Conservation (phyloP, 2,113 vertebrate species). For the Formicarius rufipectus region DNA sequence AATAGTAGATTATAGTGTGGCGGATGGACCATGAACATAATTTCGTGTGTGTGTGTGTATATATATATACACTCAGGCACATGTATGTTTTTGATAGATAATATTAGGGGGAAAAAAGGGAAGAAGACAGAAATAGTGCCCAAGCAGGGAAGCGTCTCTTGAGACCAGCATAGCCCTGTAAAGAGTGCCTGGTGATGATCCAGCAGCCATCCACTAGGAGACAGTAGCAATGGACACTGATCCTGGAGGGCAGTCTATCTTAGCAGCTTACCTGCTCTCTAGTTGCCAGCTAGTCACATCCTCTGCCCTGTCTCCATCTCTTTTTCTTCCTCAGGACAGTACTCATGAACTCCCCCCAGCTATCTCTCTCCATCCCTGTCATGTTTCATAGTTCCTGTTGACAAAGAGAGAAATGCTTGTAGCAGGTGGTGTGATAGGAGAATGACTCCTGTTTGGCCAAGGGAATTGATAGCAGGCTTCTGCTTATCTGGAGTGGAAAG, state of each 20-base stretch:
- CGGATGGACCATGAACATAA: not conserved
- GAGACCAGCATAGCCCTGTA: not conserved
- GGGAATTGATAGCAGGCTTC: not conserved
- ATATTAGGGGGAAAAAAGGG: rapidly evolving
- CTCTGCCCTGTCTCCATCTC: rapidly evolving
- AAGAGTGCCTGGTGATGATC: not conserved
- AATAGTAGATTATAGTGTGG: not conserved
- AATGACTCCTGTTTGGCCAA: not conserved
- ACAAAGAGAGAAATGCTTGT: not conserved
- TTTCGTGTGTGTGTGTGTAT: not conserved
- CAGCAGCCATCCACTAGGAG: not conserved
- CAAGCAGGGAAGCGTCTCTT: not conserved
- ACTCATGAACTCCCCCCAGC: not conserved
- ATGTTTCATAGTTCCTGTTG: not conserved
- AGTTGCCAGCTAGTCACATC: not conserved
- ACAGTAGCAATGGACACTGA: not conserved
- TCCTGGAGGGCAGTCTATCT: not conserved
- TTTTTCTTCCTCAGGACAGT: not conserved
- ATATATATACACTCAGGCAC: not conserved
- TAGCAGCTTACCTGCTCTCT: not conserved
- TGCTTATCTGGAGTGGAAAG: not conserved
- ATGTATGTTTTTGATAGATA: not conserved
- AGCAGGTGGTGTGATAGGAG: not conserved
- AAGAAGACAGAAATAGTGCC: not conserved
- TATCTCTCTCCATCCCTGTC: not conserved